phyloP scores from a whole-genome alignment of 2,797 vertebrate species.

The Eremophila alpestris region DNA sequence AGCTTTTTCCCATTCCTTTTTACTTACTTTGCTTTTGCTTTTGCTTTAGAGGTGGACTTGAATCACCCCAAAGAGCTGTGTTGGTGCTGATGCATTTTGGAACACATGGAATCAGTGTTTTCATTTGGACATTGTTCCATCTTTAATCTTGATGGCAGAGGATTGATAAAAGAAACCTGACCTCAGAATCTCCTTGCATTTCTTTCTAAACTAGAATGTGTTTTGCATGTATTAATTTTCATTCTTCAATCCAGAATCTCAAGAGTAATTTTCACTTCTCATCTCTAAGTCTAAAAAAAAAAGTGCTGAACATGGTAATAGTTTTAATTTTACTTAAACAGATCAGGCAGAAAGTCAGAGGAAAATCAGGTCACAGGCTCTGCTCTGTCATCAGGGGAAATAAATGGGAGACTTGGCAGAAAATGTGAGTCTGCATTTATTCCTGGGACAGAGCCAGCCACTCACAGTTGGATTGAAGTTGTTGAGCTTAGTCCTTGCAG shows the following conservation, averaged over 20 bases:
- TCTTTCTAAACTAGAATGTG: not conserved
- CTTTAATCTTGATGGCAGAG: not conserved
- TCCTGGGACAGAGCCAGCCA: not conserved
- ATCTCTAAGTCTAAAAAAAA: not conserved
- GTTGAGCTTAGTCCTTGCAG: not conserved
- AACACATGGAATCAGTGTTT: not conserved
- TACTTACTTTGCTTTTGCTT: not conserved
- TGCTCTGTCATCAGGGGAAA: not conserved
- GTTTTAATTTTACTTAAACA: conserved; percentile 1
- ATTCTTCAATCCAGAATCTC: not conserved
- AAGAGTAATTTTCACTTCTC: not conserved
- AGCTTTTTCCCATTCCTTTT: not conserved
- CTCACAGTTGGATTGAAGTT: not conserved
- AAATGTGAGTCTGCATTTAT: not conserved
- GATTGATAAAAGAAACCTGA: not conserved
- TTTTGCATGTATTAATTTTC: not conserved
- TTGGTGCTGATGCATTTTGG: not conserved
- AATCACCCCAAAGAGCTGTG: not conserved
- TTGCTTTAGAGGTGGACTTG: not conserved
- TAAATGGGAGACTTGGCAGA: not conserved
- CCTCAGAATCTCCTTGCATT: not conserved
- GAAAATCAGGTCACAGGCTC: not conserved
- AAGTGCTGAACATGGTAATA: not conserved
- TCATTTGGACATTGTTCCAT: not conserved
- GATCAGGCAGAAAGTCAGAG: not conserved